Conservation (phyloP, 1,140 invertebrate species). For the Carposina sasakii region DNA sequence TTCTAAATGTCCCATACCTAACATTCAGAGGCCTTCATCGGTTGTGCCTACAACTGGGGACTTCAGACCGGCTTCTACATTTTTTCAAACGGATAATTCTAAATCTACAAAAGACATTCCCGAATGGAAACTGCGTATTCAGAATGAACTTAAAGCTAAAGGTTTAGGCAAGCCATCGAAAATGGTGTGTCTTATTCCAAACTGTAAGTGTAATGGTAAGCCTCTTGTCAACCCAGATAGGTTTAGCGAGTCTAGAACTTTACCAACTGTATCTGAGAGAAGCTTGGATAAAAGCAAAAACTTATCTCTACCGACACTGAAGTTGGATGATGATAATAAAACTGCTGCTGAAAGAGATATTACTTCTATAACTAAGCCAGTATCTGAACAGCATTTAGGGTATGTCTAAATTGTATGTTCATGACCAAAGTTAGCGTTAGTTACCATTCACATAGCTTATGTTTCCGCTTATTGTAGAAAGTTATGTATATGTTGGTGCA, state of each 20-base stretch:
- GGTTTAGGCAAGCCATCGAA: constrained; percentile 43
- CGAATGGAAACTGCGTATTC: constrained; percentile 51
- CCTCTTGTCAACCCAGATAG: constrained; percentile 25
- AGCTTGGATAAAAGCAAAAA: constrained; percentile 54
- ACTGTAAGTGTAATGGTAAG: constrained; percentile 57
- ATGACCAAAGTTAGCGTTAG: constrained; percentile 5
- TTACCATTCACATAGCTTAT: constrained; percentile 7
- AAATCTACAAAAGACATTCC: constrained; percentile 44
- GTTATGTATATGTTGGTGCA: constrained; percentile 14
- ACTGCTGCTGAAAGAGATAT: constrained; percentile 49
- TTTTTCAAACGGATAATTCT: constrained; percentile 43
- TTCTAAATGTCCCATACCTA: constrained; percentile 41
- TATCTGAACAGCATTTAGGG: constrained; percentile 80
- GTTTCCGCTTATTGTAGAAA: no score
- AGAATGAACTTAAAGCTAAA: constrained; percentile 40
- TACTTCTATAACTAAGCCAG: constrained; percentile 44
- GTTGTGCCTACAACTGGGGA: constrained; percentile 54
- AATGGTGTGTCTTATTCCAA: constrained; percentile 57
- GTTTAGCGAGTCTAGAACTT: constrained; percentile 47
- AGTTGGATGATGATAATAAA: constrained; percentile 49
- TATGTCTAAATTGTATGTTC: constrained; percentile 68
- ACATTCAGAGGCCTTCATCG: constrained; percentile 50
- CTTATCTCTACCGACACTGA: constrained; percentile 57
- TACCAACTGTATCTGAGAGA: constrained; percentile 43
- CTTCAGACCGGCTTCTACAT: constrained; percentile 55